Evolutionary conservation across 1,140 invertebrate species (phyloP).

Genomic region (Penaeus indicus): DNA sequence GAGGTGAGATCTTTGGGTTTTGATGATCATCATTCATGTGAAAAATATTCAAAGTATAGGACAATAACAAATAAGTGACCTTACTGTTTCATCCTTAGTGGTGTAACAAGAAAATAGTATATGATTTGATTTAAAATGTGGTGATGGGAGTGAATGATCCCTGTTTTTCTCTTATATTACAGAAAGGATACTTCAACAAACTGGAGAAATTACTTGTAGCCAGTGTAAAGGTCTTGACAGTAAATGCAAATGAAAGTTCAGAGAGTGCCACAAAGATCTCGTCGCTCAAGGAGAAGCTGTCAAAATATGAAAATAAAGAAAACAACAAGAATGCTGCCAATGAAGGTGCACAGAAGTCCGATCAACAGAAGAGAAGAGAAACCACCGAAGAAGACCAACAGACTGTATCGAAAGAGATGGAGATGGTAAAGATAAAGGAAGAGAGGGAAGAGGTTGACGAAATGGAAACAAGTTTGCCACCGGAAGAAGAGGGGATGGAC

Average conservation of each 20-base stretch:
- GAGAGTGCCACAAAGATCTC: background rate
- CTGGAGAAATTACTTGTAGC: constrained; percentile 41
- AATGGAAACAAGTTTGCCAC: background rate
- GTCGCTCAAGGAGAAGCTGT: constrained; percentile 27
- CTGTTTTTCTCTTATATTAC: background rate
- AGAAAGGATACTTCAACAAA: constrained; percentile 44
- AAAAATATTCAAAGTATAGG: too few relatives aligned
- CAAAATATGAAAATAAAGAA: constrained; percentile 32
- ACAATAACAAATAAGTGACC: too few relatives aligned
- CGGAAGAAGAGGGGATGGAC: constrained; percentile 20
- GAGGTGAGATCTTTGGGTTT: background rate
- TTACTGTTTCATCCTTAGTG: too few relatives aligned
- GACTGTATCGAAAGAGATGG: background rate
- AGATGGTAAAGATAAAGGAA: background rate
- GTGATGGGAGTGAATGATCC: too few relatives aligned
- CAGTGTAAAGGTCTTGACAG: constrained; percentile 1
- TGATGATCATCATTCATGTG: too few relatives aligned
- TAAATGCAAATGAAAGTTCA: constrained; percentile 5
- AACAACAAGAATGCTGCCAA: constrained; percentile 38
- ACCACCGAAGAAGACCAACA: background rate
- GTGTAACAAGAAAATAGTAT: too few relatives aligned
- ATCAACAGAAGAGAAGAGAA: background rate
- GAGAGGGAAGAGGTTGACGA: background rate
- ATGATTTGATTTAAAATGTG: too few relatives aligned
- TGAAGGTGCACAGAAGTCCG: background rate